These are phyloP conservation scores for Philereme transversata DNA, from an alignment of 2,888 invertebrate species.

Conservation along the genomic window DNA sequence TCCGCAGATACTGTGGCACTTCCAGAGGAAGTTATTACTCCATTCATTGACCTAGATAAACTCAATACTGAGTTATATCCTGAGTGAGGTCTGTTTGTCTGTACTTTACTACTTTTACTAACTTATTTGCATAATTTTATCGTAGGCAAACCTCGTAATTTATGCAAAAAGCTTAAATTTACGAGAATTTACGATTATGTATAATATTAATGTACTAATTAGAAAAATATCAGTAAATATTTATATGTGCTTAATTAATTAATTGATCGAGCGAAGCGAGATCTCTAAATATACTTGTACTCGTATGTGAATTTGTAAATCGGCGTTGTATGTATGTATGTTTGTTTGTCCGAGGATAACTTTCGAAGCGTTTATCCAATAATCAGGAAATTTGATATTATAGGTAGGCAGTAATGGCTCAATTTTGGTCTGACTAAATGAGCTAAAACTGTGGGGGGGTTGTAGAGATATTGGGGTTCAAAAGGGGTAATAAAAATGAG, in stretches of 20 bases:
- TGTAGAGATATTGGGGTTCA: too few species aligned
- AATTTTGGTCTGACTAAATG: too few species aligned
- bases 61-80: conserved; percentile 7
- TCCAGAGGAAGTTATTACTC: conserved; percentile 30
- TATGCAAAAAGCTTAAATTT: not conserved
- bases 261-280: too few species aligned
- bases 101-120: conserved; percentile 2
- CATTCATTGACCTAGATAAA: conserved; percentile 25
- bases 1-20: conserved; percentile 18
- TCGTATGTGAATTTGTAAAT: too few species aligned
- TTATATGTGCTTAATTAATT: conserved; percentile 9
- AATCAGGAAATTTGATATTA: too few species aligned
- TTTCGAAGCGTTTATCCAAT: too few species aligned
- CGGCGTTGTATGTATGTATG: too few species aligned
- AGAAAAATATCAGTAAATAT: conserved; percentile 14
- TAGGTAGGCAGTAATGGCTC: too few species aligned
- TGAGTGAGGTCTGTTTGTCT: not conserved
- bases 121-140: not conserved
- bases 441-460: too few species aligned
- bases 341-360: too few species aligned
- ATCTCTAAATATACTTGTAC: too few species aligned
- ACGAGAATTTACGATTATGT: not conserved
- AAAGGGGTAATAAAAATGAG: too few species aligned
- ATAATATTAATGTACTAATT: conserved; percentile 1
- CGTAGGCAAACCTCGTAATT: not conserved